These are phyloP conservation scores for Agapornis canus DNA, from an alignment of 2,797 vertebrate genomes.

Conservation along the genomic window DNA sequence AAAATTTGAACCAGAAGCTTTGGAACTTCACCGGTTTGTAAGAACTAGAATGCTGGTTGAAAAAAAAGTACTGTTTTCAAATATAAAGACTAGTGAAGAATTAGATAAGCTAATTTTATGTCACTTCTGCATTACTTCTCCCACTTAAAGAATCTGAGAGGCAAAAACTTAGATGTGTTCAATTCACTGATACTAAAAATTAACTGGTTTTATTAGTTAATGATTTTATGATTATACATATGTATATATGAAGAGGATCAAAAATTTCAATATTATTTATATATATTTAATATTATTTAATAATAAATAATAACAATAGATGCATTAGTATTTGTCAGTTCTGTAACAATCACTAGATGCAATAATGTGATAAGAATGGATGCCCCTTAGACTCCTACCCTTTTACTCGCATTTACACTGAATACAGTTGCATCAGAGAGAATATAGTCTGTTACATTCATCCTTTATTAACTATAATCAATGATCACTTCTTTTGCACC, in stretches of 20 bases:
- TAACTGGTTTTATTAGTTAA: neutral
- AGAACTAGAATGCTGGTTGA: neutral
- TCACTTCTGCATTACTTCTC: neutral
- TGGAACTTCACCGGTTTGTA: neutral
- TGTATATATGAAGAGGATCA: neutral
- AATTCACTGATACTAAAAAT: neutral
- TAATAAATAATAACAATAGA: neutral
- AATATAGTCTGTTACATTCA: neutral
- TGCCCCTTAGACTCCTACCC: neutral
- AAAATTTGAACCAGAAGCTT: neutral
- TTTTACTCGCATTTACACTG: neutral
- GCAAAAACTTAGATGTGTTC: neutral
- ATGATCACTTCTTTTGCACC: neutral
- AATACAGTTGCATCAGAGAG: neutral
- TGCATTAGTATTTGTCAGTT: neutral
- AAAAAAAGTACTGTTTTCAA: neutral
- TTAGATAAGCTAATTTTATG: neutral
- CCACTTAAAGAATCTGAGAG: neutral
- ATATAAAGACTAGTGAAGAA: neutral
- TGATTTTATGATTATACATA: neutral
- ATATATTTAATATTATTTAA: neutral
- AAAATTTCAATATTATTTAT: neutral
- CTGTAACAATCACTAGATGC: neutral
- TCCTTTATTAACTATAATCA: neutral
- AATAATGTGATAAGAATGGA: neutral